Evolutionary conservation across 2,113 vertebrate species (phyloP), one percentile per base, ranked within the genome.

Genomic region (Chloroceryle aenea): DNA sequence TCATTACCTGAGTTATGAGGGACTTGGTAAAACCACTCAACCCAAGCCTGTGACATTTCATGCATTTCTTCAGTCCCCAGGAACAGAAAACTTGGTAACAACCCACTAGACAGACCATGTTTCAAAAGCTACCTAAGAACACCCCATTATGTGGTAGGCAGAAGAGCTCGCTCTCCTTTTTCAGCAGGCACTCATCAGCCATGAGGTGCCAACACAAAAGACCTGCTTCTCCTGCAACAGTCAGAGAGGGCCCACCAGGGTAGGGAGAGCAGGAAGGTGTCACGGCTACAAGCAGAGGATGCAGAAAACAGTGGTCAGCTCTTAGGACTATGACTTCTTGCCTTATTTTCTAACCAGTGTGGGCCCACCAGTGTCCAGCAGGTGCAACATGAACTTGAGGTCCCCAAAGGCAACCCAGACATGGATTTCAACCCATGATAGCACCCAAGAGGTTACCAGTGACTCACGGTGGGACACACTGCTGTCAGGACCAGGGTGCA

Each of bases 91-190:
- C 36, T 47, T 50, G 3, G 7, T 29, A 87, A 84, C 21, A 55
- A 71, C 15, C 29, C 64, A 22, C 45, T 67, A 62, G 20, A 66
- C 12, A 23, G 26, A 66, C 16, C 22, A 6, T 5, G 17, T 63
- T 76, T 80, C 87, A 82, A 68, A 73, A 69, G 12, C 22, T 47
- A 40, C 30, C 36, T 66, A 50, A 36, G 40, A 85, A 80, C 6
- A 40, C 8, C 10, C 4, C 4, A 17, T 42, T 3, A 0, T 5
- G 10, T 38, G 7, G n/a, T 1, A 47, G 19, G 16, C 38, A 80
- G 42, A 66, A 79, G 32, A 32, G 50, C 27, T 4, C 2, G 3
- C 29, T 48, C 36, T 40, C 47, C 52, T 80, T 89, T 80, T 89
- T 68, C 55, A 88, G 40, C 14, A 71, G 48, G 85, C 14, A 9